Conservation (phyloP, 2,113 vertebrate species). For the Coreoperca whiteheadi region DNA sequence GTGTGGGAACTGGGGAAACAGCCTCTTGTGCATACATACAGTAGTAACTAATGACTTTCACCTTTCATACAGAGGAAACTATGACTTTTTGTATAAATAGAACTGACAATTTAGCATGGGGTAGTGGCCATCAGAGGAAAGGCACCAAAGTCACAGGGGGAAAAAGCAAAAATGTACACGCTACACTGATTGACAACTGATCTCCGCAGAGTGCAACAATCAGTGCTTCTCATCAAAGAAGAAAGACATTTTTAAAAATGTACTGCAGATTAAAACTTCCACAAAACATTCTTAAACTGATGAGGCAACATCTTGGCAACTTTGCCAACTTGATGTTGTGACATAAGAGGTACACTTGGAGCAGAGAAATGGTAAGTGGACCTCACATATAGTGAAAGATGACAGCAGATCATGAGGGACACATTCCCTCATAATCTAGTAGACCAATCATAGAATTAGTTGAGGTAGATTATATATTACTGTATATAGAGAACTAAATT, state of each 20-base stretch:
- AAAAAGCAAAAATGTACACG: background rate
- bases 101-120: background rate
- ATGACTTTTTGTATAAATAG: background rate
- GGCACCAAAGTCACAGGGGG: background rate
- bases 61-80: constrained; percentile 2
- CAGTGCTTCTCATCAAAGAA: constrained; percentile 10
- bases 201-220: constrained; percentile 13
- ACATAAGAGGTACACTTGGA: background rate
- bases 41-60: constrained; percentile 17
- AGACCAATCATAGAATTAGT: too few relatives aligned
- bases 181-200: constrained; percentile 3
- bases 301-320: constrained; percentile 33
- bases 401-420: background rate
- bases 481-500: background rate
- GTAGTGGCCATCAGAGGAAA: background rate
- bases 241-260: constrained; percentile 6
- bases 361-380: background rate
- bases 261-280: constrained; percentile 4
- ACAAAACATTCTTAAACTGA: background rate
- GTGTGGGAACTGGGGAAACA: background rate
- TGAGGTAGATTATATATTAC: background rate
- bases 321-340: background rate
- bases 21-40: background rate
- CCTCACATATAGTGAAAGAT: background rate
- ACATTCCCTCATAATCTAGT: too few relatives aligned